These are phyloP conservation scores for Rhopalosiphum maidis DNA, from an alignment of 1,140 invertebrate genomes.

Conservation along the genomic window DNA sequence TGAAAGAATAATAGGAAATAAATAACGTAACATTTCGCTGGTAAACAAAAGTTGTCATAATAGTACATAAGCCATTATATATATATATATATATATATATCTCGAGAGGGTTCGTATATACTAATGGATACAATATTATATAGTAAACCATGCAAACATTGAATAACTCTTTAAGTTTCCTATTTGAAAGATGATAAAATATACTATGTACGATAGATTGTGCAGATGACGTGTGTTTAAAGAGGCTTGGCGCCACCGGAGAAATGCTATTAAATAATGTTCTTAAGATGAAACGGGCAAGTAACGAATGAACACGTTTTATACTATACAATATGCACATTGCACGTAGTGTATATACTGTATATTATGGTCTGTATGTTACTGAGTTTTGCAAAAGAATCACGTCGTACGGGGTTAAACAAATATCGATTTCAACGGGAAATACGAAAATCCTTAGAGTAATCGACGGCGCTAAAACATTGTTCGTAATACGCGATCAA, in stretches of 20 bases:
- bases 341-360: neutral
- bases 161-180: neutral
- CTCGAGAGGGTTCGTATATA: neutral
- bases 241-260: neutral
- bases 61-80: neutral
- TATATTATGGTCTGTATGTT: neutral
- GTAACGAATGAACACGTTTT: neutral
- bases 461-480: neutral
- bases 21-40: neutral
- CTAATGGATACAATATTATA: neutral
- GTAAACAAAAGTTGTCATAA: neutral
- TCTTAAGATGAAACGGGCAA: neutral
- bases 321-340: neutral
- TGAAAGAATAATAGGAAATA: neutral
- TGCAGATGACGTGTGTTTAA: neutral
- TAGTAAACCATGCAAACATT: neutral
- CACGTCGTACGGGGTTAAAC: neutral
- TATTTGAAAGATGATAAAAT: conserved; percentile 20
- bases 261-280: conserved; percentile 30
- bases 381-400: neutral
- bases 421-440: neutral
- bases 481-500: too few species aligned
- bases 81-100: neutral
- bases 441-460: neutral
- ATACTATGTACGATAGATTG: neutral